phyloP scores from a whole-genome alignment of 2,888 invertebrate genomes.

The Philonicus albiceps region DNA sequence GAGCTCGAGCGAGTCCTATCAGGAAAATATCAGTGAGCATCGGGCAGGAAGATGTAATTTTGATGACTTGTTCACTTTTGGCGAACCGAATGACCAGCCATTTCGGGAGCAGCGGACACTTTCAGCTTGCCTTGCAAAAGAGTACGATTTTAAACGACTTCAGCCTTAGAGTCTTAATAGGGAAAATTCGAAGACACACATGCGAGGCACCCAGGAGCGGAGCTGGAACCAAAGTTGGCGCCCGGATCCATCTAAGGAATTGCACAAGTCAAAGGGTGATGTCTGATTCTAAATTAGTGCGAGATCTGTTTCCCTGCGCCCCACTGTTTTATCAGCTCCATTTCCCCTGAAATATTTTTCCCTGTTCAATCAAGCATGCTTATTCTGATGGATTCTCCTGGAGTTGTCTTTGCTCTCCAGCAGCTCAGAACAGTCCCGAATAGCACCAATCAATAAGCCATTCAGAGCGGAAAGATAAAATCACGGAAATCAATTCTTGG shows the following conservation, averaged over 20 bases:
- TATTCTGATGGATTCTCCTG: constrained; percentile 32
- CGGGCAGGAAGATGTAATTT: constrained; percentile 36
- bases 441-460: constrained; percentile 39
- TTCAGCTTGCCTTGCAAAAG: constrained; percentile 27
- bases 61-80: constrained; percentile 41
- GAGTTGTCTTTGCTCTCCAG: constrained; percentile 27
- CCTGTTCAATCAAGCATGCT: constrained; percentile 35
- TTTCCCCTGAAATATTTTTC: constrained; percentile 31
- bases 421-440: background rate
- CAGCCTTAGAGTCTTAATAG: background rate
- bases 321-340: constrained; percentile 13
- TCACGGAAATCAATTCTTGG: constrained; percentile 39
- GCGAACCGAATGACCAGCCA: constrained; percentile 7
- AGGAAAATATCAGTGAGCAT: constrained; percentile 22
- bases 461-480: constrained; percentile 39
- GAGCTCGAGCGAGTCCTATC: constrained; percentile 18
- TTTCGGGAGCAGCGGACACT: background rate
- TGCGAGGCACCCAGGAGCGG: background rate
- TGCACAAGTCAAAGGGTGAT: constrained; percentile 24
- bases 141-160: background rate
- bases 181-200: background rate
- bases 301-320: background rate
- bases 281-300: constrained; percentile 14
- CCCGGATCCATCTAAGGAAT: background rate
- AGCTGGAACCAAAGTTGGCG: background rate